Evolutionary conservation across 2,797 vertebrate species (phyloP).

Genomic region (Onychomys torridus): DNA sequence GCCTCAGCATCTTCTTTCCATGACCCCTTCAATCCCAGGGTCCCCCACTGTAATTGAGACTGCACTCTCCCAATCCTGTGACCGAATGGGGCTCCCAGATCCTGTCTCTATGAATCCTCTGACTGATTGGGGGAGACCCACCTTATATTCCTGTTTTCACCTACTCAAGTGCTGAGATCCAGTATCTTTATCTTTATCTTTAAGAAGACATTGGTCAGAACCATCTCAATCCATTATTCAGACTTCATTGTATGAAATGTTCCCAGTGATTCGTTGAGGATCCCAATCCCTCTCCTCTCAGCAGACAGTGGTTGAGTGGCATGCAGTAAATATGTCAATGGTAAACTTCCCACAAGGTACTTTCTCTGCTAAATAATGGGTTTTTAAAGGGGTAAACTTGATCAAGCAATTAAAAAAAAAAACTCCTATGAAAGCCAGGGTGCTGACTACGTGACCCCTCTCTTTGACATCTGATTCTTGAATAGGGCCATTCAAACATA

Average conservation of each 20-base stretch:
- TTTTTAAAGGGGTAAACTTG: neutral
- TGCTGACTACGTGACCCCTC: neutral
- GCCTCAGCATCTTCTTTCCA: too few species aligned
- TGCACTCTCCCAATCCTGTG: too few species aligned
- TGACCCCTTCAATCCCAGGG: too few species aligned
- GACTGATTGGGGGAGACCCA: too few species aligned
- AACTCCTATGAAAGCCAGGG: neutral
- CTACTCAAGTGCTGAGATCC: too few species aligned
- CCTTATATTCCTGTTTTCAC: too few species aligned
- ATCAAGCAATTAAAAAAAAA: neutral
- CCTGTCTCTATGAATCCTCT: too few species aligned
- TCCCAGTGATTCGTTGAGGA: neutral
- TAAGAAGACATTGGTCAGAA: neutral
- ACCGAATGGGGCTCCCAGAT: too few species aligned
- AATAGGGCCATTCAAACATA: neutral
- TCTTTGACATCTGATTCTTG: neutral
- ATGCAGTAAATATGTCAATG: neutral
- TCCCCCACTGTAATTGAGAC: too few species aligned
- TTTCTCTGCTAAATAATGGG: neutral
- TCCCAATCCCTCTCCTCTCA: neutral
- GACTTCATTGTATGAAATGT: neutral
- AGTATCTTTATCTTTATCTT: too few species aligned
- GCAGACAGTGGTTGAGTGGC: neutral
- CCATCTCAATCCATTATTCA: neutral
- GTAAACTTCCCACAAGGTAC: neutral